Evolutionary conservation across 2,888 invertebrate species (phyloP).

Genomic region (Doris montereyensis): DNA sequence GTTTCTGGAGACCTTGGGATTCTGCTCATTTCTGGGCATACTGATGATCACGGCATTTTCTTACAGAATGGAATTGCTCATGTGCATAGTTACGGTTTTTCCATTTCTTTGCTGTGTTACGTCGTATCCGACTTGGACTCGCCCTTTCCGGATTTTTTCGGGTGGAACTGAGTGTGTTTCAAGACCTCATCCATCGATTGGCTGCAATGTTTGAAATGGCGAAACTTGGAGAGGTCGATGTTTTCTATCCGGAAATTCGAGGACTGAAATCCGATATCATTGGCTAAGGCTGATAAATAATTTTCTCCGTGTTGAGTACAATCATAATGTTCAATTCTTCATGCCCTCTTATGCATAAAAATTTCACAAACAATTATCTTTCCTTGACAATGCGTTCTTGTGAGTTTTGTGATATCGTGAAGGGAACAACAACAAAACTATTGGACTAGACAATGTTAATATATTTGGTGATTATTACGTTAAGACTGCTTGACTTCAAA

Average conservation of each 20-base stretch:
- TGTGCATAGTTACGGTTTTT: constrained; percentile 66
- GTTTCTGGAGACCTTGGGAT: constrained; percentile 62
- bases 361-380: too few species aligned
- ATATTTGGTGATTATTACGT: too few species aligned
- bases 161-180: constrained; percentile 57
- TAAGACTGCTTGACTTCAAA: too few species aligned
- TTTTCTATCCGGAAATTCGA: constrained; percentile 45
- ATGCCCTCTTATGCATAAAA: too few species aligned
- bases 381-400: too few species aligned
- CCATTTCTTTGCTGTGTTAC: constrained; percentile 62
- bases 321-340: too few species aligned
- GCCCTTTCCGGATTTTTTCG: constrained; percentile 62
- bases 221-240: constrained; percentile 39
- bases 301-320: too few species aligned
- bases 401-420: too few species aligned
- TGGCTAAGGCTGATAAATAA: too few species aligned
- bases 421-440: too few species aligned
- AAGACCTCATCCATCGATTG: constrained; percentile 51
- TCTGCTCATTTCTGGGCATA: constrained; percentile 64
- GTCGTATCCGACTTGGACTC: constrained; percentile 61
- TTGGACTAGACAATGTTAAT: too few species aligned
- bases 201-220: constrained; percentile 51
- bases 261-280: too few species aligned
- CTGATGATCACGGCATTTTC: constrained; percentile 57
- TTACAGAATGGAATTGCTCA: constrained; percentile 59